These are phyloP conservation scores for Prochilodus magdalenae DNA, from an alignment of 2,113 vertebrate species.

Conservation along the genomic window DNA sequence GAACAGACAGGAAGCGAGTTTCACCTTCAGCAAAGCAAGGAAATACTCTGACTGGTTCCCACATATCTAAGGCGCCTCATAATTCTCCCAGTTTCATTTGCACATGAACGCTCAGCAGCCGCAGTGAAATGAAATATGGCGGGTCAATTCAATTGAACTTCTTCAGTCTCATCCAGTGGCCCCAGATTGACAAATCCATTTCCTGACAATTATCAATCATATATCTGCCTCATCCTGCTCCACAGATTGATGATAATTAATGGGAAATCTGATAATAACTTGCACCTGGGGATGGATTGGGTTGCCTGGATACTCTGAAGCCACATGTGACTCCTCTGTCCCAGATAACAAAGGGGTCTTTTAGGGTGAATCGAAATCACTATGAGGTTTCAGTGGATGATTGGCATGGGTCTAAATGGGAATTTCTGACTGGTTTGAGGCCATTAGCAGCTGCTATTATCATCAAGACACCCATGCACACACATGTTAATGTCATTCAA, in stretches of 20 bases:
- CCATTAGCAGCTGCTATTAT: constrained; percentile 27
- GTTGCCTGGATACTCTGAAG: constrained; percentile 11
- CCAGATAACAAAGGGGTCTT: constrained; percentile 43
- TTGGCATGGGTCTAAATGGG: constrained; percentile 31
- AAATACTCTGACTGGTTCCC: constrained; percentile 25
- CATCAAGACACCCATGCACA: neutral
- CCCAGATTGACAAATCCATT: constrained; percentile 46
- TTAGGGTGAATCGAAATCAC: constrained; percentile 28
- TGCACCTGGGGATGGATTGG: constrained; percentile 51
- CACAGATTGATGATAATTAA: constrained; percentile 39
- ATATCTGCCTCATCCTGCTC: constrained; percentile 45
- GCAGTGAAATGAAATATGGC: constrained; percentile 28
- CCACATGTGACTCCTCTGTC: constrained; percentile 22
- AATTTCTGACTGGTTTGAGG: constrained; percentile 26
- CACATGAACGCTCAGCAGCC: constrained; percentile 44
- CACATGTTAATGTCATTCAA: neutral
- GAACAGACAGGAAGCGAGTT: constrained; percentile 29
- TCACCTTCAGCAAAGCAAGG: constrained; percentile 6
- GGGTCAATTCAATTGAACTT: constrained; percentile 43
- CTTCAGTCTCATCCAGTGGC: constrained; percentile 42
- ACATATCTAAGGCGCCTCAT: constrained; percentile 6
- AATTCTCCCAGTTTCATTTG: constrained; percentile 26
- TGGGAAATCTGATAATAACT: constrained; percentile 59
- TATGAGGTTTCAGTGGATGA: constrained; percentile 2
- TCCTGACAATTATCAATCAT: constrained; percentile 59